Evolutionary conservation across 2,888 invertebrate species (phyloP), one percentile per base, ranked within the genome.

Genomic region (Ochropleura plecta): DNA sequence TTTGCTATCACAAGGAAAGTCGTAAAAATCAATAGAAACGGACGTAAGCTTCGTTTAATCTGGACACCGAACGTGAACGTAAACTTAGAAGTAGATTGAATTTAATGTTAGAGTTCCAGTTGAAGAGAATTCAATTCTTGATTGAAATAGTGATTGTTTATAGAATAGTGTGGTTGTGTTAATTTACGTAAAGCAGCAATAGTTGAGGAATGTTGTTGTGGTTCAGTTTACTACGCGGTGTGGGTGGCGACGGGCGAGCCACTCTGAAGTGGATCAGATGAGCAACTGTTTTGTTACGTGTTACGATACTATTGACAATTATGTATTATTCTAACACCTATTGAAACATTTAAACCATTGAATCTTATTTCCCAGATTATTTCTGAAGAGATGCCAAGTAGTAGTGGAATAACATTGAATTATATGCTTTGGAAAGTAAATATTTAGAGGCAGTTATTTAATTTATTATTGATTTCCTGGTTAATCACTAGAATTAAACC

Each of bases 261-360:
- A 86, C 87, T 90, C 91, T 91, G 92, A 92, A 92, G 90, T 89
- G 89, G 88, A 90, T 92, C 90, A 88, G 79, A 86, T 86, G 88
- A 86, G 85, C 82, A 88, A 88, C 89, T 89, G 88, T 88, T 70
- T 74, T 73, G 88, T 82, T 87, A 88, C 85, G 75, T 79, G 78
- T 82, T 88, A 88, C 86, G 80, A 85, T 77, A 71, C 67, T 71
- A 81, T 73, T 82, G 82, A 83, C 84, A 86, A 76, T 76, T 74
- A 80, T 73, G 82, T 82, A 77, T 76, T 60, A 59, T 68, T 66
- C 42, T 49, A 65, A 75, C 70, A 69, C 59, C 49, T 66, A 81
- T 70, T 77, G 48, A 76, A 71, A 71, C 73, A 59, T 60, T 70
- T 64, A 30, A 78, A 72, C 60, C 18, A 44, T 60, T 80, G 49